Conservation (phyloP, 2,113 vertebrate genomes). For the Lepisosteus osseus region DNA sequence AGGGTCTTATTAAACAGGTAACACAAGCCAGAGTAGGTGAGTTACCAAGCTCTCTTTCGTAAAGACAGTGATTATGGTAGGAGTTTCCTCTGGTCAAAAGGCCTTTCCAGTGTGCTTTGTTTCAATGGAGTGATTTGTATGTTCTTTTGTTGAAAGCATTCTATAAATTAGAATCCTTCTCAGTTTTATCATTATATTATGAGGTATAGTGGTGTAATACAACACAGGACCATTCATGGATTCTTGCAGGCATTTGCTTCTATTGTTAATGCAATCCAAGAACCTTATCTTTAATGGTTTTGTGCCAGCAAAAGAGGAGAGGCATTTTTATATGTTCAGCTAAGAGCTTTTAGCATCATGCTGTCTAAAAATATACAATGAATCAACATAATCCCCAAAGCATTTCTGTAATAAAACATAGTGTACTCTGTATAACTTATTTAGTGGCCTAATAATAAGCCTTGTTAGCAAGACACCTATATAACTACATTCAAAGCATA, state of each 20-base stretch:
- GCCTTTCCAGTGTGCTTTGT: background rate
- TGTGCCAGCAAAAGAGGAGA: no score
- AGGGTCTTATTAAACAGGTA: slow-evolving; percentile 2
- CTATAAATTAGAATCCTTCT: slow-evolving; percentile 1
- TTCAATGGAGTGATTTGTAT: background rate
- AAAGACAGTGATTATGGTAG: slow-evolving; percentile 4
- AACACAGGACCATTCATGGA: background rate
- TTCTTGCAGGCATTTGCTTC: background rate
- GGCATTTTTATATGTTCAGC: no score
- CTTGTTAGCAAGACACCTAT: no score
- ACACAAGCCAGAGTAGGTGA: slow-evolving; percentile 1
- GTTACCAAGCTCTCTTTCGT: background rate
- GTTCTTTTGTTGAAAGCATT: background rate
- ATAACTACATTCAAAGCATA: no score
- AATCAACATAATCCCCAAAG: no score
- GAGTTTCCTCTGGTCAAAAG: background rate
- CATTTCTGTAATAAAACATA: no score
- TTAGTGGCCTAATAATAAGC: no score
- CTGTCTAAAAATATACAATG: no score
- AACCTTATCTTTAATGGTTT: background rate
- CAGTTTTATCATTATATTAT: slow-evolving; percentile 1
- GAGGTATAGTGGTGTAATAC: background rate
- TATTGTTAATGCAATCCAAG: background rate
- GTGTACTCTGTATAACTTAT: no score
- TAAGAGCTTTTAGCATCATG: no score